Percentiles rank a stretch among this genome's conserved stretches.
Evolutionary conservation across 2,888 invertebrate genomes (phyloP).

Genomic region (Rhabditophanes sp.): DNA sequence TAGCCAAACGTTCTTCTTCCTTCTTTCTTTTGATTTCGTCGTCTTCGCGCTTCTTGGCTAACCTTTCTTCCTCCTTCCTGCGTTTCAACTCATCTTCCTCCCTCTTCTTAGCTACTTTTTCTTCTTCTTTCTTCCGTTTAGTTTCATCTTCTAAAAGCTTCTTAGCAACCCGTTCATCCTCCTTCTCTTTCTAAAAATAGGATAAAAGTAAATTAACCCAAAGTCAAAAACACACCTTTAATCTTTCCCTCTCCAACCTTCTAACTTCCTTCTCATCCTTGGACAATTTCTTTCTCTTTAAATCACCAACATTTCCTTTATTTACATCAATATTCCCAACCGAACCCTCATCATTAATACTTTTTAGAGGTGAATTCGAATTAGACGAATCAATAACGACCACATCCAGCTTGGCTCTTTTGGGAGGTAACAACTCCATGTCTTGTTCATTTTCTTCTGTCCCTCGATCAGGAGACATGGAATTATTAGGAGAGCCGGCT

Average conservation of each 20-base stretch:
- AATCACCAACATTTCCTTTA: no score
- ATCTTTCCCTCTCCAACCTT: background rate
- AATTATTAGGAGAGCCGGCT: no score
- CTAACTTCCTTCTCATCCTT: constrained; percentile 9
- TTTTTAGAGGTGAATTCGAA: constrained; percentile 1
- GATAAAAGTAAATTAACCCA: background rate
- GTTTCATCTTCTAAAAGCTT: constrained; percentile 14
- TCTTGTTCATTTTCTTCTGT: no score
- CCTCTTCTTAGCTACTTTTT: constrained; percentile 7
- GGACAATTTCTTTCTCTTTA: no score
- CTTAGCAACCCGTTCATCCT: constrained; percentile 12
- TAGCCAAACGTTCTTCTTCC: constrained; percentile 12
- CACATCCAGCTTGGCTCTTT: no score
- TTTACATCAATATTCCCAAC: no score
- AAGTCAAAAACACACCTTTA: background rate
- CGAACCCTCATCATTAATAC: no score
- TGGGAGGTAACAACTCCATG: no score
- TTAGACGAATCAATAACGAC: background rate
- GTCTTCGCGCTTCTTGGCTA: constrained; percentile 5
- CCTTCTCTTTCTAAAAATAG: constrained; percentile 11
- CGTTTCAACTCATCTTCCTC: constrained; percentile 11
- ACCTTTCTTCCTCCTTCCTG: constrained; percentile 1
- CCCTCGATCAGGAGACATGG: no score
- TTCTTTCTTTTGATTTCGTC: constrained; percentile 15
- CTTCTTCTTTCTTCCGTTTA: constrained; percentile 14